Base-by-base conservation (phyloP, 2,888 invertebrate species). In the Cosmorhoe ocellata region DNA sequence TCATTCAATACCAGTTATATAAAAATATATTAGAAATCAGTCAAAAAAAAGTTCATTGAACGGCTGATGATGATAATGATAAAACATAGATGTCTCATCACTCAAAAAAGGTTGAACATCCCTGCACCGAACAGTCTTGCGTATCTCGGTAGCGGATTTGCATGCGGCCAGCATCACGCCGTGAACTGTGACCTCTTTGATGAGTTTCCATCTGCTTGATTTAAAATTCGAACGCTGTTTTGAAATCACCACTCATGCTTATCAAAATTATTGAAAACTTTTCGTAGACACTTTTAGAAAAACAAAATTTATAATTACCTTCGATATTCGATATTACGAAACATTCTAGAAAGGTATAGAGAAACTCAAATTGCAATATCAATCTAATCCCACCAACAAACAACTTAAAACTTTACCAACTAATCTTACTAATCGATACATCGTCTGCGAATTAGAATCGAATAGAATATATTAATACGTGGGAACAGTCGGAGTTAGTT, bases 381-480 rank as follows among this genome's bases (percentile, higher is more conserved):
- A 51, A 27, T 36, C 51, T 8, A 32, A 46, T 24, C 24, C 24
- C 40, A n/a, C n/a, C n/a, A 34, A 4, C 34, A 9, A 49, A 37
- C 37, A 34, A 31, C 38, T 42, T 27, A 14, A 54, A 61, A 57
- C 45, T 51, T 56, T 43, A 49, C 53, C 50, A 56, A 51, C 63
- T 60, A 58, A 59, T 61, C 56, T 27, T 59, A 40, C 68, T 70
- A 84, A 87, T 86, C 87, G 87, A 86, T 87, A 85, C 84, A 83
- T 83, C 81, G 77, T 69, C 70, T 67, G 74, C 74, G 79, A 81
- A 84, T 85, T 83, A 85, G 79, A 84, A 82, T 81, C 84, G 83
- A 85, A 84, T 85, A 81, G 84, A 87, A 88, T 88, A 89, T 88
- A 88, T 87, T 89, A 88, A 87, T 88, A 88, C 86, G 85, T 85